Conservation (phyloP, 2,113 vertebrate genomes). For the Erythrocebus patas region DNA sequence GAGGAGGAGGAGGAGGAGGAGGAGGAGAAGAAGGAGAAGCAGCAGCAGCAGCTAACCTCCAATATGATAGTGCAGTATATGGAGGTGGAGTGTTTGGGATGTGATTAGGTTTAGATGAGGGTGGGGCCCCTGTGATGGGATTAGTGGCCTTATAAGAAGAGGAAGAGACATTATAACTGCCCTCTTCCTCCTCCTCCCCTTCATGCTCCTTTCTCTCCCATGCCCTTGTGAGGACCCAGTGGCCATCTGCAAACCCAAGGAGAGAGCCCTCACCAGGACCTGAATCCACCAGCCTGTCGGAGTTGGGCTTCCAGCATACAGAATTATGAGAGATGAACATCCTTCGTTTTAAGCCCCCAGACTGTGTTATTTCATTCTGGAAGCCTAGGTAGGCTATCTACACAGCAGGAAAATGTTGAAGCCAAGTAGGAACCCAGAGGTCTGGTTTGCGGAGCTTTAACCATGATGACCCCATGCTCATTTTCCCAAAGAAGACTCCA, state of each 20-base stretch:
- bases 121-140: background rate
- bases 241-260: background rate
- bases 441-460: too few relatives aligned
- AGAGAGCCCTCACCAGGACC: background rate
- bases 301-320: background rate
- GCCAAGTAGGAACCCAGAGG: background rate
- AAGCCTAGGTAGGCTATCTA: background rate
- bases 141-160: too few relatives aligned
- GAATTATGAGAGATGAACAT: background rate
- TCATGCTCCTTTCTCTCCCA: background rate
- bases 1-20: too few relatives aligned
- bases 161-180: background rate
- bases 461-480: accelerated
- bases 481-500: too few relatives aligned
- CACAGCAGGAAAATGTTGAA: background rate
- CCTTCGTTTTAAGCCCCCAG: too few relatives aligned
- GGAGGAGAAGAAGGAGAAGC: too few relatives aligned
- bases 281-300: background rate
- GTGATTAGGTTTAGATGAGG: too few relatives aligned
- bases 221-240: accelerated
- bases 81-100: background rate
- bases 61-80: accelerated
- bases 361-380: background rate
- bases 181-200: background rate
- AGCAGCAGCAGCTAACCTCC: too few relatives aligned